A percentile compares a stretch with the other conserved stretches of the same genome.
Evolutionary conservation across 2,113 vertebrate genomes (phyloP).

Genomic region (Passer montanus): DNA sequence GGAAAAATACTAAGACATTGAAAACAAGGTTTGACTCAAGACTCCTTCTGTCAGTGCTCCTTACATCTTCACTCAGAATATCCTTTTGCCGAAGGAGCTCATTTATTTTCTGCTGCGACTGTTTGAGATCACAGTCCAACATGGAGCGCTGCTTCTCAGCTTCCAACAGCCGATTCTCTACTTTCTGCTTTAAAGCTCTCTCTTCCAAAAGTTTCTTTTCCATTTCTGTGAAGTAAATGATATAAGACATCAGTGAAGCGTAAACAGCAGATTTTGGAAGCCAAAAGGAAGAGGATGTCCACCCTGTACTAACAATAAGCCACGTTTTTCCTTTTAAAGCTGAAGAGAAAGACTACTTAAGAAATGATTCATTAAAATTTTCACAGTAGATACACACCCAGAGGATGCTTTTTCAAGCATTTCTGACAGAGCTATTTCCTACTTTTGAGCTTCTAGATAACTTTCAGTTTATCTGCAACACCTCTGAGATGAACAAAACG

Average conservation of each 20-base stretch:
- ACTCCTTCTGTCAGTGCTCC: not conserved
- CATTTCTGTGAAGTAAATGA: constrained; percentile 79
- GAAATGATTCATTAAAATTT: not conserved
- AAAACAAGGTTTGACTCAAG: not conserved
- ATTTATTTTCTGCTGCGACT: constrained; percentile 92
- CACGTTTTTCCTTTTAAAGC: not conserved
- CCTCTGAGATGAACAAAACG: not conserved
- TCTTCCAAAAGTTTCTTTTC: constrained; percentile 95
- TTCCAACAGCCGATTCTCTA: constrained; percentile 92
- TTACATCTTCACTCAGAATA: constrained; percentile 89
- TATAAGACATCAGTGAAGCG: not conserved
- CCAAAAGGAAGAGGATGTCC: not conserved
- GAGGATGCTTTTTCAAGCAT: not conserved
- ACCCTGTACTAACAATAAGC: not conserved
- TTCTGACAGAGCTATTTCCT: not conserved
- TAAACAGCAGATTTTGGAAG: not conserved
- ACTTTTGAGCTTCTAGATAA: not conserved
- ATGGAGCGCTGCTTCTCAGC: constrained; percentile 94
- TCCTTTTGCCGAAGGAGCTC: constrained; percentile 92
- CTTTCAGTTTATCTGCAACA: not conserved
- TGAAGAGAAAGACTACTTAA: not conserved
- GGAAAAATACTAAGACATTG: not conserved
- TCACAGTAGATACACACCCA: not conserved
- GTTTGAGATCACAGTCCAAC: constrained; percentile 96
- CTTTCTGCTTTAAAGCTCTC: constrained; percentile 85